phyloP scores from a whole-genome alignment of 35 echinoderm and acorn worm genomes.

The Anneissia japonica region DNA sequence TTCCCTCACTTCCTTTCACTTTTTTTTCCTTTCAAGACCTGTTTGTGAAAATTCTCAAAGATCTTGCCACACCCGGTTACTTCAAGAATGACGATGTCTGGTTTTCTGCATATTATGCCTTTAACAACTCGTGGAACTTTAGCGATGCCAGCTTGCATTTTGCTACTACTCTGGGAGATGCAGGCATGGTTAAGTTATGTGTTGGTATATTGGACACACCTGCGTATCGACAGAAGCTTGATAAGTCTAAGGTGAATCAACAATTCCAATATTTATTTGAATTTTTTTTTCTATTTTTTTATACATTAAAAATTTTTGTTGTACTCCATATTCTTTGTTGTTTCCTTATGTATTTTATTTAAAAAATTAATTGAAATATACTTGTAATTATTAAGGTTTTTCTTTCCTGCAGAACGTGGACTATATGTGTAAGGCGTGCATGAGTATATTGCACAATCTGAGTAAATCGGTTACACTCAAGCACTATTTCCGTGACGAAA shows the following conservation, averaged over 20 bases:
- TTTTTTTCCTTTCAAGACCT: slow-evolving; percentile 57
- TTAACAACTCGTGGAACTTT: slow-evolving; percentile 80
- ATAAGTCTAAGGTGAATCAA: slow-evolving; percentile 40
- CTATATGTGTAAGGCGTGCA: slow-evolving; percentile 79
- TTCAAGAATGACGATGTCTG: slow-evolving; percentile 65
- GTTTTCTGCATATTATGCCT: slow-evolving; percentile 87
- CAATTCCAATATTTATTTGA: no score
- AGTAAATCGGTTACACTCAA: slow-evolving; percentile 58
- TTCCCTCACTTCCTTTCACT: not conserved
- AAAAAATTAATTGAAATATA: no score
- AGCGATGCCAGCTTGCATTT: slow-evolving; percentile 68
- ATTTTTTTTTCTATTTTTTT: no score
- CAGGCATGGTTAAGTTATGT: slow-evolving; percentile 74
- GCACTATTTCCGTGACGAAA: slow-evolving; percentile 53
- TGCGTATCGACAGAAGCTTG: not conserved
- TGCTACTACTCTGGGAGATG: slow-evolving; percentile 55
- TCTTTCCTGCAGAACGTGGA: slow-evolving; percentile 52
- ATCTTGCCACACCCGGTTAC: slow-evolving; percentile 54
- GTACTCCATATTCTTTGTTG: no score
- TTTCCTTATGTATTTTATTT: no score
- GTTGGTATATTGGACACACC: not conserved
- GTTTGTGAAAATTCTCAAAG: slow-evolving; percentile 60
- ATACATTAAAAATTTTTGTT: no score
- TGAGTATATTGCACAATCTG: slow-evolving; percentile 96
- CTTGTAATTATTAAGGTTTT: no score